These are phyloP conservation scores for Eurois occulta DNA, from an alignment of 2,888 invertebrate genomes.

Conservation along the genomic window DNA sequence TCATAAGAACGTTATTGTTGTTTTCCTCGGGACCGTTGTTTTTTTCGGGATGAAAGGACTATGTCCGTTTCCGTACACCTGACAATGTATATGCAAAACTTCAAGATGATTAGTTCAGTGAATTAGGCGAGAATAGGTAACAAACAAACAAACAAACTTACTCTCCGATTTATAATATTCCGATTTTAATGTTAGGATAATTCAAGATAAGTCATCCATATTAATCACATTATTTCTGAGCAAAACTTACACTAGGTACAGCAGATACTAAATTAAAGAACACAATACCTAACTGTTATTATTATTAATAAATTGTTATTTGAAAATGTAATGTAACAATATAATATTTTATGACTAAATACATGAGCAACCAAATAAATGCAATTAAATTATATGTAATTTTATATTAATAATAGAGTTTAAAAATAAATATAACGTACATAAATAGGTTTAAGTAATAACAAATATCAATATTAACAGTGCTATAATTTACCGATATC, in stretches of 20 bases:
- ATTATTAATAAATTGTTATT: not conserved
- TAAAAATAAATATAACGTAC: not conserved
- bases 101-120: too few species aligned
- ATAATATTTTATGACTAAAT: not conserved
- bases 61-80: too few species aligned
- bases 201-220: not conserved
- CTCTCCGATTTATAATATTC: too few species aligned
- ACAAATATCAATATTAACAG: constrained; percentile 6
- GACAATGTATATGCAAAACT: too few species aligned
- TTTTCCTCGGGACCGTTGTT: too few species aligned
- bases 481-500: not conserved
- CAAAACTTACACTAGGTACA: constrained; percentile 37
- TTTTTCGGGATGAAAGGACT: too few species aligned
- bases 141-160: too few species aligned
- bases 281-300: not conserved
- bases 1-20: too few species aligned
- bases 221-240: constrained; percentile 51
- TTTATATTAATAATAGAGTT: constrained; percentile 2
- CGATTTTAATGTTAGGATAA: too few species aligned
- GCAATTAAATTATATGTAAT: constrained; percentile 10
- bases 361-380: constrained; percentile 34
- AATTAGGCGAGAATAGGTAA: too few species aligned
- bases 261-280: constrained; percentile 15
- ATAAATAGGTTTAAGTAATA: not conserved
- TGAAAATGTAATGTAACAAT: not conserved